phyloP scores from a whole-genome alignment of 2,113 vertebrate species.

The Lipotes vexillifer region DNA sequence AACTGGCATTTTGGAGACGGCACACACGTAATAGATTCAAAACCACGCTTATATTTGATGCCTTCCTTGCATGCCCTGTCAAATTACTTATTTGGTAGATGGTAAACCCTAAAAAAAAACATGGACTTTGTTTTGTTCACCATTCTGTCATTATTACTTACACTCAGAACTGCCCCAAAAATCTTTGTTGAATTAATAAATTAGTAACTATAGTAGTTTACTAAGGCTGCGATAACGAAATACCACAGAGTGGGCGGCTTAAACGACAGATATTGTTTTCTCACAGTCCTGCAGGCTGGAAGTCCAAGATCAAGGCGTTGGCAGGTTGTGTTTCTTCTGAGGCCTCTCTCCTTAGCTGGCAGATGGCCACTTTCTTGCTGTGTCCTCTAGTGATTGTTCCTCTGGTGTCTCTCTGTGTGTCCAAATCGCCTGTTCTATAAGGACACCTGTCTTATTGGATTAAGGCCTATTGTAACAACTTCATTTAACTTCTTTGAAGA shows the following conservation, averaged over 20 bases:
- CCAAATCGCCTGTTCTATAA: background rate
- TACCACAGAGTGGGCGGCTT: background rate
- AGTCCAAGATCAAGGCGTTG: background rate
- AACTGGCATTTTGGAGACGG: background rate
- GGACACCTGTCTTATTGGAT: background rate
- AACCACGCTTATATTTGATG: background rate
- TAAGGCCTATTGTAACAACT: background rate
- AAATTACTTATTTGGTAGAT: background rate
- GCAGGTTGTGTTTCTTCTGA: background rate
- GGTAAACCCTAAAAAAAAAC: background rate
- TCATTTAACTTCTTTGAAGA: background rate
- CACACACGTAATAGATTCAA: background rate
- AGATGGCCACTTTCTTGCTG: background rate
- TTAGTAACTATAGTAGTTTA: background rate
- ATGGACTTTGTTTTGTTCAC: background rate
- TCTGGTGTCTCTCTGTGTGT: background rate
- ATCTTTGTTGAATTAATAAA: background rate
- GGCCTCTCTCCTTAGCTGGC: background rate
- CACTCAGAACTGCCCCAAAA: background rate
- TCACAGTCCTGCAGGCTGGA: background rate
- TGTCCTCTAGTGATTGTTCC: background rate
- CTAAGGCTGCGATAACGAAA: background rate
- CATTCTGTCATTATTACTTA: background rate
- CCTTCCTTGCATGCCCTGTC: background rate
- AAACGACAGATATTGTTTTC: background rate